These are phyloP conservation scores for Setophaga coronata DNA, from an alignment of 2,113 vertebrate genomes.

Conservation along the genomic window DNA sequence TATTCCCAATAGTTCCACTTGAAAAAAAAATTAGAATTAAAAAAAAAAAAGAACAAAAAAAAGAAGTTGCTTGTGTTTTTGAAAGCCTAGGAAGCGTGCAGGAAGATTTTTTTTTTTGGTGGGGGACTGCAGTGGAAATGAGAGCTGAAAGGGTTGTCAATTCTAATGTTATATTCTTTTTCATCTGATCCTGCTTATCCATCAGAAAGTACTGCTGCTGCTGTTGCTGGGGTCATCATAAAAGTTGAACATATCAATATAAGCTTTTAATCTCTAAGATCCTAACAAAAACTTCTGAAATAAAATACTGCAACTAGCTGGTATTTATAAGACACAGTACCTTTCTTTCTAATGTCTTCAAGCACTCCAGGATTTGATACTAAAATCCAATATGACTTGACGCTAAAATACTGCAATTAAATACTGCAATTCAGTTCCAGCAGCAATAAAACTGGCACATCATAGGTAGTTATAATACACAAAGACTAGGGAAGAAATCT, in stretches of 20 bases:
- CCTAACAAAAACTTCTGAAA: neutral
- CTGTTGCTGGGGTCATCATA: neutral
- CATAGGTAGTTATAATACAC: neutral
- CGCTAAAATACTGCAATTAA: neutral
- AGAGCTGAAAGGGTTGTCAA: neutral
- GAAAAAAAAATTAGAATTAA: neutral
- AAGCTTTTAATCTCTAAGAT: neutral
- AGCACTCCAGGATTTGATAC: neutral
- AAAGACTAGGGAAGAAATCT: neutral
- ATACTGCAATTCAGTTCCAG: neutral
- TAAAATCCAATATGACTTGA: neutral
- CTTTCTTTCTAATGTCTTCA: neutral
- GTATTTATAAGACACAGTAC: neutral
- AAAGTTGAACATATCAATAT: neutral
- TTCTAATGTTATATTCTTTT: neutral
- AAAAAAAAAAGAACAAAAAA: neutral
- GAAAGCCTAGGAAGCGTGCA: neutral
- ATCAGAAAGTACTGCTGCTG: neutral
- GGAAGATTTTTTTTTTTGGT: neutral
- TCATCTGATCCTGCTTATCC: neutral
- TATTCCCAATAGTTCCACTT: neutral
- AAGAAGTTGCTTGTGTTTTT: neutral
- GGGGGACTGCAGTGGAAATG: rapidly evolving
- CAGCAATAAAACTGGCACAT: neutral
- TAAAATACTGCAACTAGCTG: neutral